Base-by-base conservation (phyloP, 2,888 invertebrate genomes). In the Leptopterna dolabrata region DNA sequence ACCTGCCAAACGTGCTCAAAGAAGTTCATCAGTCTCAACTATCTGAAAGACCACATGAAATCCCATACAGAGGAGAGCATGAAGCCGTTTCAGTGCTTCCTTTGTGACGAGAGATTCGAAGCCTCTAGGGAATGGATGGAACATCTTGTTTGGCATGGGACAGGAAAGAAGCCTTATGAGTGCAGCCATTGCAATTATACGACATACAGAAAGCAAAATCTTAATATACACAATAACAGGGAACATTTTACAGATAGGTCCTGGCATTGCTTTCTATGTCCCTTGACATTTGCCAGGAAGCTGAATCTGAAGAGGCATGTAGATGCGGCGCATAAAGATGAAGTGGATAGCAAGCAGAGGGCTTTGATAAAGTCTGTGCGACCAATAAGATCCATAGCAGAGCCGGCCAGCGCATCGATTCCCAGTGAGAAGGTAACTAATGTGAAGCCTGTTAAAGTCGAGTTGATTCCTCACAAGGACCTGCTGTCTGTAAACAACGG, bases 1-100 rank as follows among this genome's bases (percentile, higher is more conserved):
- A 73, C 29, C 1, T 85, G 85, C 51, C 27, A 55, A 63, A 24
- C 55, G 36, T 85, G 86, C 70, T 30, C 51, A 0, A 51, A 80
- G 29, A 36, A 16, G 11, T 86, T 86, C 55, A 51, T 63, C 76
- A 55, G 76, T 29, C 51, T 63, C 27, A 36, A 86, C 19, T 86
- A 51, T 43, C 51, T 86, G 43, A 86, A 86, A 43, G 76, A 86
- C n/a, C 86, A 86, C 86, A 36, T 78, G 76, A 76, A 51, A 19
- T 19, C 19, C 0, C 86, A 86, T 41, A 30, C 55, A 16, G 41
- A 19, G 16, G 27, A 36, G 27, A 76, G 16, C 11, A 0, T 43
- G 71, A 86, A 55, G 13, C 55, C 86, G 19, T 86, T 76, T 36
- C 86, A 78, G 16, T 86, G 86, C 36, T 86, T 86, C 27, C 27